A percentile compares a stretch with the other conserved stretches of the same genome.
Conservation (phyloP, 2,113 vertebrate genomes). For the Pteruthius melanotis region DNA sequence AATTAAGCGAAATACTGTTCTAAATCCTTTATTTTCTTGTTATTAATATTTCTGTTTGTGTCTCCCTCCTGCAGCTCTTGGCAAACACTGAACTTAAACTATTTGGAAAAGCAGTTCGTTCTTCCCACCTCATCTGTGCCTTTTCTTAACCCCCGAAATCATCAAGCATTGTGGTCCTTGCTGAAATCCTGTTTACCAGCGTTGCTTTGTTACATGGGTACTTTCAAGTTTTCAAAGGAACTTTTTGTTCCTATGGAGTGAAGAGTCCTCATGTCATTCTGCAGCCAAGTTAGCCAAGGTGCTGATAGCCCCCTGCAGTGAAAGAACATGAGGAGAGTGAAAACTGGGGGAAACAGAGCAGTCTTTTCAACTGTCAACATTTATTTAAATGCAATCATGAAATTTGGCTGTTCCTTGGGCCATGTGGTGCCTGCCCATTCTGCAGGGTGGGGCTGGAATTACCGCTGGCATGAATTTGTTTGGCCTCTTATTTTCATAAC, state of each 20-base stretch:
- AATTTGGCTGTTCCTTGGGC: conserved; percentile 24
- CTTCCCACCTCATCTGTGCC: conserved; percentile 6
- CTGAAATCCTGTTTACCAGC: not conserved
- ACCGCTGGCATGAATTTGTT: conserved; percentile 40
- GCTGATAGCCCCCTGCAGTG: conserved; percentile 37
- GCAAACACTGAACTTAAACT: conserved; percentile 30
- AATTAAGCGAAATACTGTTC: conserved; percentile 28
- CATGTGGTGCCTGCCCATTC: conserved; percentile 35
- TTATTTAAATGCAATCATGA: conserved; percentile 45
- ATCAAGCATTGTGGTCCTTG: not conserved
- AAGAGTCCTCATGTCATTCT: not conserved
- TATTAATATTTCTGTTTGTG: conserved; percentile 30
- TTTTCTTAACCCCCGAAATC: not conserved
- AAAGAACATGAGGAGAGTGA: not conserved
- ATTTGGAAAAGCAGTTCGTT: conserved; percentile 25
- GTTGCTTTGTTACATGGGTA: not conserved
- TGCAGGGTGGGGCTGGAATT: conserved; percentile 53
- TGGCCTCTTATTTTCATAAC: conserved; percentile 57
- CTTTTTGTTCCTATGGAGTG: not conserved
- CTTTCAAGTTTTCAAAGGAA: conserved; percentile 31
- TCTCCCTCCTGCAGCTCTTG: conserved; percentile 53
- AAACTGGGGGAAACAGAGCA: not conserved
- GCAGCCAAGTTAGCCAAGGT: conserved; percentile 9
- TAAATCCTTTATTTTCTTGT: conserved; percentile 25
- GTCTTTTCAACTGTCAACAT: conserved; percentile 29